Percentiles rank a stretch among this genome's conserved stretches.
These are phyloP conservation scores for Zeugodacus cucurbitae DNA, from an alignment of 1,140 invertebrate species.

Conservation along the genomic window DNA sequence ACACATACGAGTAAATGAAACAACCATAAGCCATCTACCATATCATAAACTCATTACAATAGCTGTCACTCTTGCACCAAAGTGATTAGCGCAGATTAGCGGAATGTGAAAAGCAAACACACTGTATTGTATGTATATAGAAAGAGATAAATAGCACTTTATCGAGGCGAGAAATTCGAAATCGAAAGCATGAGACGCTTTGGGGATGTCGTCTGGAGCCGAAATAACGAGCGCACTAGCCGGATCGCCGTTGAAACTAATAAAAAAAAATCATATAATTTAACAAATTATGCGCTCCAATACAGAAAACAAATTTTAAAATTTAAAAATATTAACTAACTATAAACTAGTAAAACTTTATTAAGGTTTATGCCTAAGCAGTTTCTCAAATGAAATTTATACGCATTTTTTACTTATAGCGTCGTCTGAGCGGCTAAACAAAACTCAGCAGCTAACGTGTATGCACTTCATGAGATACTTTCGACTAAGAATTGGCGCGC, in stretches of 20 bases:
- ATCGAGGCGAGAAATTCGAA: neutral
- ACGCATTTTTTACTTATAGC: no score
- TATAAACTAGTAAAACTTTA: neutral
- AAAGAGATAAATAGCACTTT: neutral
- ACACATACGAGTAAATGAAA: neutral
- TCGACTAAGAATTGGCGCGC: neutral
- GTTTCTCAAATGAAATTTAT: no score
- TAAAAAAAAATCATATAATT: neutral
- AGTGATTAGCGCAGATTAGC: neutral
- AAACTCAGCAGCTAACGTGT: no score
- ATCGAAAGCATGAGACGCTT: conserved; percentile 24
- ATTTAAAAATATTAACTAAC: neutral
- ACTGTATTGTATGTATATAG: neutral
- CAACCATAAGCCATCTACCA: neutral
- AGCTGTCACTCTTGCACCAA: neutral
- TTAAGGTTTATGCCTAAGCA: no score
- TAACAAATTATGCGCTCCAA: neutral
- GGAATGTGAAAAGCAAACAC: neutral
- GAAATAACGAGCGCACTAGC: conserved; percentile 8
- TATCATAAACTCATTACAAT: neutral
- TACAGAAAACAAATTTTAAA: neutral
- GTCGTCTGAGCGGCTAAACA: no score
- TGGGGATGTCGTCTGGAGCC: neutral
- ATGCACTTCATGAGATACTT: neutral
- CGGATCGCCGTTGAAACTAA: neutral